These are phyloP conservation scores for Pachycephus smyrnensis DNA, from an alignment of 2,888 invertebrate genomes.

Conservation along the genomic window DNA sequence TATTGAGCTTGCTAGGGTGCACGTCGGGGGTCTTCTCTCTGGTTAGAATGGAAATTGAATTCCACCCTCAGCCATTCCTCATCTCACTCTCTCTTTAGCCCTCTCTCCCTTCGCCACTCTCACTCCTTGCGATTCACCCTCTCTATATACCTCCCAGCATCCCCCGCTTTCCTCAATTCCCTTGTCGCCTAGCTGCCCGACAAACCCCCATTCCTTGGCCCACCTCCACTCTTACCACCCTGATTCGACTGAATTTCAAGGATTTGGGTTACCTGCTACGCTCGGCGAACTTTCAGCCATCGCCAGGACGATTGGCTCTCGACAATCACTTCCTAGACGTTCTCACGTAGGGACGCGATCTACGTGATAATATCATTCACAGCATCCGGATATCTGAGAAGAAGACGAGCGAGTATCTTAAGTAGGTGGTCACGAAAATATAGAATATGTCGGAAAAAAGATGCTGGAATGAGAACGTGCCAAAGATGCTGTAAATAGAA, in stretches of 20 bases:
- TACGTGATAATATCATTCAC: neutral
- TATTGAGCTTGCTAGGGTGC: constrained; percentile 31
- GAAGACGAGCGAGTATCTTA: neutral
- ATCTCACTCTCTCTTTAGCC: constrained; percentile 34
- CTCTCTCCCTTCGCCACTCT: constrained; percentile 29
- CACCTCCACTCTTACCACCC: constrained; percentile 36
- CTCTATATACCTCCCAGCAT: constrained; percentile 15
- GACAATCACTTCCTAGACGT: neutral
- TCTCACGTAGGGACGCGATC: neutral
- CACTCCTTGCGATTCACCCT: constrained; percentile 7
- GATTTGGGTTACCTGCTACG: constrained; percentile 41
- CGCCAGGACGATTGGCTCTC: constrained; percentile 15
- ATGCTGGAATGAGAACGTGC: neutral
- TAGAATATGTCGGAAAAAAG: neutral
- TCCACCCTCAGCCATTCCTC: constrained; percentile 46
- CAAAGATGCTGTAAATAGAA: neutral
- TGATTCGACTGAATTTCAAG: constrained; percentile 39
- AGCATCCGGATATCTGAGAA: neutral
- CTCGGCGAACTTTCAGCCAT: constrained; percentile 17
- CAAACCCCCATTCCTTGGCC: constrained; percentile 26
- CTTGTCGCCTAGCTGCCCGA: constrained; percentile 10
- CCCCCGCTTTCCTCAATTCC: constrained; percentile 10
- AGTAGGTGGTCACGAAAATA: neutral
- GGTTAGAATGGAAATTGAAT: constrained; percentile 56
- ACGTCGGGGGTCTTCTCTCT: constrained; percentile 41